A percentile compares a stretch with the other conserved stretches of the same genome.
phyloP scores from a whole-genome alignment of 2,797 vertebrate genomes.

The Phrynocephalus forsythii region DNA sequence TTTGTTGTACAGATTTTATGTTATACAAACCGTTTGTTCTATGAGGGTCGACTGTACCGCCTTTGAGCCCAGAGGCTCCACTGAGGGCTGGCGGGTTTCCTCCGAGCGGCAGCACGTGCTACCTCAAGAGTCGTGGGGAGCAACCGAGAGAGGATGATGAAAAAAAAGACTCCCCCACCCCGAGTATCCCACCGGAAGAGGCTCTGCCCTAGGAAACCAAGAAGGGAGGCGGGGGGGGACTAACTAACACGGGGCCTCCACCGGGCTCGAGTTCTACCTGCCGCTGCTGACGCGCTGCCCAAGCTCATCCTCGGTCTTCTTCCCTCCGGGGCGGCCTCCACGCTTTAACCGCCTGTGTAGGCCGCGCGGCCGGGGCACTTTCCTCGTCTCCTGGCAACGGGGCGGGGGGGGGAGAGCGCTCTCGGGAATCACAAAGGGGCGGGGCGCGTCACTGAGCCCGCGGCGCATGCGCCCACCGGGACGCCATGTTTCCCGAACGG shows the following conservation, averaged over 20 bases:
- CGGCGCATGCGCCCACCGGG: accelerated
- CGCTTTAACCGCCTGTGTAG: background rate
- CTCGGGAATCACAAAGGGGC: slow-evolving; percentile 22
- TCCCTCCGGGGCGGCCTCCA: background rate
- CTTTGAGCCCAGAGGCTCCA: background rate
- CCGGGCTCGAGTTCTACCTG: slow-evolving; percentile 7
- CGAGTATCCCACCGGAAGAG: background rate
- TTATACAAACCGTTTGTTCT: too few relatives aligned
- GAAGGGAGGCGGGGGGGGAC: too few relatives aligned
- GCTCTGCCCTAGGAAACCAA: background rate
- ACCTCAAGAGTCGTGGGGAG: too few relatives aligned
- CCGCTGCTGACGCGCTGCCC: background rate
- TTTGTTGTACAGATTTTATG: too few relatives aligned
- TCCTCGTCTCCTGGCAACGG: slow-evolving; percentile 35
- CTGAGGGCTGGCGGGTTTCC: too few relatives aligned
- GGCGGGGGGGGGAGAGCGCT: too few relatives aligned
- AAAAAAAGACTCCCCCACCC: background rate
- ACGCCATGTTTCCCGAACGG: background rate
- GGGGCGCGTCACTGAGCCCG: background rate
- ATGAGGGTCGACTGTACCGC: background rate
- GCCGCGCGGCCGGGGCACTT: background rate
- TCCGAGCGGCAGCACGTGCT: background rate
- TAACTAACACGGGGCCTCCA: background rate
- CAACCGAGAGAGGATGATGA: too few relatives aligned
- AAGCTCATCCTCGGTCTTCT: background rate